Evolutionary conservation across 2,888 invertebrate species (phyloP).

Genomic region (Meghimatium bilineatum): DNA sequence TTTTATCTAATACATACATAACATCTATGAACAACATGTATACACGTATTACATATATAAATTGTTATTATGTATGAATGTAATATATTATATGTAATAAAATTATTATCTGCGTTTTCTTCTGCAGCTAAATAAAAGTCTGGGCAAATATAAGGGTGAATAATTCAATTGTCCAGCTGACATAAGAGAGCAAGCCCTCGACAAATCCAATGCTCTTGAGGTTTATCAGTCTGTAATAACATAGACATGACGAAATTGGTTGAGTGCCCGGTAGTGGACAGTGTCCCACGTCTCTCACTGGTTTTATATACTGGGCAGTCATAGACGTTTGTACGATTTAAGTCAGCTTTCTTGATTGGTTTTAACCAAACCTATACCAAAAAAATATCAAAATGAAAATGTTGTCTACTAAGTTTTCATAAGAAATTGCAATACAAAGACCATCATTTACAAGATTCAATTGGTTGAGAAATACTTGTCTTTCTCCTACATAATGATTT

Average conservation of each 20-base stretch:
- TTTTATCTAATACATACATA: too few relatives aligned
- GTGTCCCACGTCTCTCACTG: conserved; percentile 88
- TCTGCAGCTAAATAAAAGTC: not conserved
- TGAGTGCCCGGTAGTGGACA: conserved; percentile 95
- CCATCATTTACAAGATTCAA: too few relatives aligned
- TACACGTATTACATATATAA: too few relatives aligned
- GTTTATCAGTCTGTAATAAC: conserved; percentile 83
- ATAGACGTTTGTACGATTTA: conserved; percentile 82
- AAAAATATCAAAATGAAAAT: too few relatives aligned
- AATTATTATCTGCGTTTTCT: too few relatives aligned
- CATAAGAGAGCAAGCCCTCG: conserved; percentile 92
- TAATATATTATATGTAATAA: too few relatives aligned
- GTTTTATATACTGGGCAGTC: conserved; percentile 94
- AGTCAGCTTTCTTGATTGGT: conserved; percentile 84
- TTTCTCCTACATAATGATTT: too few relatives aligned
- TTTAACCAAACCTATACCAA: conserved; percentile 86
- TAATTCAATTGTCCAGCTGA: conserved; percentile 81
- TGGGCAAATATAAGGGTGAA: not conserved
- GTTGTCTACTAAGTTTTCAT: too few relatives aligned
- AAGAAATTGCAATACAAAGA: too few relatives aligned
- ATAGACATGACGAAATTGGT: conserved; percentile 94
- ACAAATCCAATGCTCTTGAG: conserved; percentile 90
- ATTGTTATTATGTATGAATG: too few relatives aligned
- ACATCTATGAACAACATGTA: too few relatives aligned
- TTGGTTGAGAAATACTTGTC: too few relatives aligned